These are phyloP conservation scores for Paracanthobrama guichenoti DNA, from an alignment of 2,113 vertebrate species.

Conservation along the genomic window DNA sequence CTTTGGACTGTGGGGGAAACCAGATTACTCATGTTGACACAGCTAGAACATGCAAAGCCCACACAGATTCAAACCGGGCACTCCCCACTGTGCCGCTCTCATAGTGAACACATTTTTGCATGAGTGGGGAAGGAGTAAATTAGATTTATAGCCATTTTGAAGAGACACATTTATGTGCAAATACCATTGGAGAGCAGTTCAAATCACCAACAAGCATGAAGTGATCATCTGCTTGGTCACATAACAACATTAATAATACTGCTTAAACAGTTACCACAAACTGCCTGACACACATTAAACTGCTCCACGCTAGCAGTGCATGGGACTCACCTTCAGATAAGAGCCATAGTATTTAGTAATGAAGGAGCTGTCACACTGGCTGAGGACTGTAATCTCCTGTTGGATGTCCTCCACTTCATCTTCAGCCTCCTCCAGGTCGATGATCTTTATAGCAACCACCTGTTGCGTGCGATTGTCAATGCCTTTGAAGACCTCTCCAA, in stretches of 20 bases:
- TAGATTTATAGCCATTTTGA: neutral
- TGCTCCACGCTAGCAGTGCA: neutral
- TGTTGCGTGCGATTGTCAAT: slow-evolving; percentile 97
- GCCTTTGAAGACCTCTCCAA: slow-evolving; percentile 98
- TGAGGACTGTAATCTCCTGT: slow-evolving; percentile 98
- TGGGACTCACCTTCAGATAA: slow-evolving; percentile 66
- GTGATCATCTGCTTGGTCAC: neutral
- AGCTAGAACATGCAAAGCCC: too few relatives aligned
- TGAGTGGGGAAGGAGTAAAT: neutral
- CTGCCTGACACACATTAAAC: neutral
- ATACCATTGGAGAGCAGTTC: neutral
- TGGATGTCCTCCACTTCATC: slow-evolving; percentile 99
- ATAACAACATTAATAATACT: neutral
- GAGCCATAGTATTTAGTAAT: slow-evolving; percentile 98
- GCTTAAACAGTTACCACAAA: neutral
- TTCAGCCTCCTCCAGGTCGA: slow-evolving; percentile 97
- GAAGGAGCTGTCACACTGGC: slow-evolving; percentile 97
- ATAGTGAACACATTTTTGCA: neutral
- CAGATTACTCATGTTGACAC: too few relatives aligned
- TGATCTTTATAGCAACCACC: slow-evolving; percentile 98
- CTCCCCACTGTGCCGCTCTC: too few relatives aligned
- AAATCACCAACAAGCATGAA: neutral
- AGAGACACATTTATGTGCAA: neutral
- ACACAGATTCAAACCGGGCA: too few relatives aligned
- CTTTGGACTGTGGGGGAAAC: too few relatives aligned